Conservation (phyloP, 2,888 invertebrate genomes). For the Tyria jacobaeae region DNA sequence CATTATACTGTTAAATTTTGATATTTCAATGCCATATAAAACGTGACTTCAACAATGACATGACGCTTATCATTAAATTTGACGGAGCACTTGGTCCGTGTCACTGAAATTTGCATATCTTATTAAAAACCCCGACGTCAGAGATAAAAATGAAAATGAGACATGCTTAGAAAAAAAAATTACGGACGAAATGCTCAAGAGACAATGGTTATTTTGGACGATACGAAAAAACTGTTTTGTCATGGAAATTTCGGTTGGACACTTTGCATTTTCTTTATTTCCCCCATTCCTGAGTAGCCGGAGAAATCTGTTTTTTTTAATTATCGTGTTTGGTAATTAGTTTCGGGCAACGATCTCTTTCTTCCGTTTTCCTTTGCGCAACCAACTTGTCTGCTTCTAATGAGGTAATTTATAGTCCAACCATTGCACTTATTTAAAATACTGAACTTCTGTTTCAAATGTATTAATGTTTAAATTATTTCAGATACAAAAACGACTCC, state of each 20-base stretch:
- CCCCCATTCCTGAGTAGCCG: slow-evolving; percentile 69
- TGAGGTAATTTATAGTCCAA: slow-evolving; percentile 81
- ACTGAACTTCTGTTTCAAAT: neutral
- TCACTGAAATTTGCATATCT: slow-evolving; percentile 82
- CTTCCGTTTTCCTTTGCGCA: slow-evolving; percentile 71
- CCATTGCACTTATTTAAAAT: slow-evolving; percentile 39
- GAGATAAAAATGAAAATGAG: slow-evolving; percentile 84
- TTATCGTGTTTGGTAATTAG: slow-evolving; percentile 87
- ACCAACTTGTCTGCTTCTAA: slow-evolving; percentile 81
- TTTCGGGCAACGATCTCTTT: slow-evolving; percentile 83
- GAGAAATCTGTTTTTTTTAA: slow-evolving; percentile 84
- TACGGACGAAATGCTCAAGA: slow-evolving; percentile 75
- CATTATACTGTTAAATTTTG: slow-evolving; percentile 28
- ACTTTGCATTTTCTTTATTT: slow-evolving; percentile 85
- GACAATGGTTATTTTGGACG: slow-evolving; percentile 84
- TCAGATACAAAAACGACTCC: no score
- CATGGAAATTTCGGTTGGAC: slow-evolving; percentile 84
- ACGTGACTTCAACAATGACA: slow-evolving; percentile 47
- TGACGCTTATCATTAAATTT: slow-evolving; percentile 64
- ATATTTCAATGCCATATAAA: slow-evolving; percentile 43
- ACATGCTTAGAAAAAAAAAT: slow-evolving; percentile 79
- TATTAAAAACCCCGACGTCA: slow-evolving; percentile 82
- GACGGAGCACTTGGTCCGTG: slow-evolving; percentile 61
- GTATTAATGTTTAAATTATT: neutral
- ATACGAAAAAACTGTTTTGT: slow-evolving; percentile 82